Conservation (phyloP, 2,797 vertebrate species). For the Linurgus olivaceus region DNA sequence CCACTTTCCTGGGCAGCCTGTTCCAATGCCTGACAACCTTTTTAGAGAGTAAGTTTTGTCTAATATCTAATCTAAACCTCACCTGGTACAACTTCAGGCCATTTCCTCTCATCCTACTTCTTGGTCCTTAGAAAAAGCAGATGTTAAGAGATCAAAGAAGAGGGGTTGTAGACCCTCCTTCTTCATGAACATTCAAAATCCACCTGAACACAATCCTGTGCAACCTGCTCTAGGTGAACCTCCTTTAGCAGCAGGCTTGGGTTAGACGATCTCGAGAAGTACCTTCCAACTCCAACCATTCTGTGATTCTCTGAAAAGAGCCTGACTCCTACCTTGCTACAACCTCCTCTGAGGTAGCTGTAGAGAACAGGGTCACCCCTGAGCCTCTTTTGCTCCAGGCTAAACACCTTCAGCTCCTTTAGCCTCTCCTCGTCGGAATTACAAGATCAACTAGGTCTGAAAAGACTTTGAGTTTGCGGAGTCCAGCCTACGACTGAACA, state of each 20-base stretch:
- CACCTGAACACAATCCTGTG: not conserved
- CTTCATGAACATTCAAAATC: not conserved
- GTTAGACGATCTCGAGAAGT: not conserved
- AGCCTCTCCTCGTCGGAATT: not conserved
- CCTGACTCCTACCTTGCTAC: not conserved
- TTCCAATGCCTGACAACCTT: not conserved
- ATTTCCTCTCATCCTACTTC: not conserved
- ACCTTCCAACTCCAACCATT: not conserved
- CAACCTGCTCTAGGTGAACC: not conserved
- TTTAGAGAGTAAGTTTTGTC: not conserved
- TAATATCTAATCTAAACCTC: not conserved
- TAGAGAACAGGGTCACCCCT: not conserved
- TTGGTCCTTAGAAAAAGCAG: not conserved
- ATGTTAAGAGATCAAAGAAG: not conserved
- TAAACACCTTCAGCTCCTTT: not conserved
- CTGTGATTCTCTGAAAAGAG: not conserved
- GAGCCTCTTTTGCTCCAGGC: not conserved
- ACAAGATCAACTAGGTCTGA: accelerated
- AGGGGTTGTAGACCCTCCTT: not conserved
- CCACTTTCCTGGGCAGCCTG: not conserved
- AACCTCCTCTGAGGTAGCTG: not conserved
- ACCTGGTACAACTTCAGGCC: not conserved
- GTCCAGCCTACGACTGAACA: not conserved
- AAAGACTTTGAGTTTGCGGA: accelerated
- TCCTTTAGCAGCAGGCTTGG: not conserved